phyloP scores from a whole-genome alignment of 2,113 vertebrate genomes.

The human (Homo sapiens) region DNA sequence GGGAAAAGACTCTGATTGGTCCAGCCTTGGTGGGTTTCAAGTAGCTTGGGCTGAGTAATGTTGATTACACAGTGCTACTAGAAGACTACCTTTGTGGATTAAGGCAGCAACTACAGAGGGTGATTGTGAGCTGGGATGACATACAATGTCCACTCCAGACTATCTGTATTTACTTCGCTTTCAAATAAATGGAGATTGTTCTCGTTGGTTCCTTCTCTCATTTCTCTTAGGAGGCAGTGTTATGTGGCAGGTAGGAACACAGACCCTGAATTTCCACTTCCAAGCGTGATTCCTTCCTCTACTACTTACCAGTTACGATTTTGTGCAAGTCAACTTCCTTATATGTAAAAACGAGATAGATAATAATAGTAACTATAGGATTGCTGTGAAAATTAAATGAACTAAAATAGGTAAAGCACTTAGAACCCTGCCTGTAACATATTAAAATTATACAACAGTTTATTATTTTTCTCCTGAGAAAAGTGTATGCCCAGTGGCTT shows the following conservation, averaged over 20 bases:
- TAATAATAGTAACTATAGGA: not conserved
- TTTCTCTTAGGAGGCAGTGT: not conserved
- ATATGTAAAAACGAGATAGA: not conserved
- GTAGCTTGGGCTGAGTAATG: not conserved
- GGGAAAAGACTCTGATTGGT: not conserved
- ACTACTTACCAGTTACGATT: not conserved
- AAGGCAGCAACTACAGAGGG: not conserved
- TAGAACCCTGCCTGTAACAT: not conserved
- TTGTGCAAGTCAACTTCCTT: not conserved
- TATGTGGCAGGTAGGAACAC: not conserved
- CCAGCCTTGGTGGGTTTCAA: not conserved
- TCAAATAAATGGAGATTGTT: not conserved
- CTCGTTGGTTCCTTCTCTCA: not conserved
- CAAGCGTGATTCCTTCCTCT: not conserved
- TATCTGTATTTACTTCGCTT: not conserved
- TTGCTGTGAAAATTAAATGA: not conserved
- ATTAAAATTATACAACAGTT: not conserved
- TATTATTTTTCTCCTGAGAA: not conserved
- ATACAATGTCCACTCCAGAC: not conserved
- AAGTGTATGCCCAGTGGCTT: not conserved
- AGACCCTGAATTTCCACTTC: not conserved
- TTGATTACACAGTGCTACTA: not conserved
- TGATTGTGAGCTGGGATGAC: not conserved
- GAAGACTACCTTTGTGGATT: not conserved
- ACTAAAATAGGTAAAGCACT: not conserved